Evolutionary conservation across 2,888 invertebrate genomes (phyloP), one percentile per base, ranked within the genome.

Genomic region (Catonia carolina): DNA sequence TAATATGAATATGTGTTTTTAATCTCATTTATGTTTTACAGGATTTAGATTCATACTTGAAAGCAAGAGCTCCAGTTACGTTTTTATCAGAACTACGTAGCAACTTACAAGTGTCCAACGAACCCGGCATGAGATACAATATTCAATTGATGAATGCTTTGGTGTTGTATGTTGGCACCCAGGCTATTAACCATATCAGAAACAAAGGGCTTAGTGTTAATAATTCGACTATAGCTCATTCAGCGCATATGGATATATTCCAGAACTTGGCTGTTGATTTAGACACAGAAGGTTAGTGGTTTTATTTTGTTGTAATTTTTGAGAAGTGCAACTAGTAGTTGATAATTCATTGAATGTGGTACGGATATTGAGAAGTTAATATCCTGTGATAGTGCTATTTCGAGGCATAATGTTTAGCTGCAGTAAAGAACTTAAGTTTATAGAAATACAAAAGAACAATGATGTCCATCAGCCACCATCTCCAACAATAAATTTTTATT

Each of bases 211-310:
- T 88, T 67, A 87, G 91, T 1, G 96, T 97, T 1, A 96, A 89
- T 70, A 95, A 96, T 86, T 86, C 92, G 42, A 97, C 96, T n/a
- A 97, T 99, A 62, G 92, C 95, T 1, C 97, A 98, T 72, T 95
- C 96, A 31, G 89, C 98, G 0, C 98, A 96, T 73, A 99, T 99
- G 97, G 99, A 99, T 73, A 98, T 99, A 66, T 99, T 99, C 81
- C 98, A 99, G 76, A 98, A 97, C 76, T 81, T 99, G 65, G 96
- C 96, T 1, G 97, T 98, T 0, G 96, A 97, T 74, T 82, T 99
- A 62, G 98, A 99, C 73, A 96, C 91, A 10, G 98, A 99, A 77
- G 99, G 97, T 73, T 74, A 78, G 75, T 74, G 7, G 2, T 6
- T 6, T 27, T 6, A 27, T 48, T 49, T 2, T 52, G 8, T 55